These are phyloP conservation scores for Macrotis lagotis DNA, from an alignment of 2,113 vertebrate species.

Conservation along the genomic window DNA sequence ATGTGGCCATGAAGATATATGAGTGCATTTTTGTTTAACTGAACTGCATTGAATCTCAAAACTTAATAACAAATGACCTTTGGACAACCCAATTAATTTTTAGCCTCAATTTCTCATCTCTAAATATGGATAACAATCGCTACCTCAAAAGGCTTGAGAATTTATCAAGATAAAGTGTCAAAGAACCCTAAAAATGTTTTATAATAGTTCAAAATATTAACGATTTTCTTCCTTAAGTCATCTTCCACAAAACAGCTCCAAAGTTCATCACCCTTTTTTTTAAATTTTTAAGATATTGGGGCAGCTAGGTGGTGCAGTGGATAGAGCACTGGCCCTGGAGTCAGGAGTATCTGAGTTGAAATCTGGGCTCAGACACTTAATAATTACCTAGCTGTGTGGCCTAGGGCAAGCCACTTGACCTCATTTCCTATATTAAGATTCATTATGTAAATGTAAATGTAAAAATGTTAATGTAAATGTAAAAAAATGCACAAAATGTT, in stretches of 20 bases:
- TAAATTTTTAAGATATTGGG: background rate
- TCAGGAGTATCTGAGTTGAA: too few relatives aligned
- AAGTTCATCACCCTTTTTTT: background rate
- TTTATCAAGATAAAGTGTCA: background rate
- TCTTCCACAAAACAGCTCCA: background rate
- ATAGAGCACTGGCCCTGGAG: too few relatives aligned
- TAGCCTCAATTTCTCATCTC: background rate
- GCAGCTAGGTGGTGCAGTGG: too few relatives aligned
- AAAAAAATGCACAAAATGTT: background rate
- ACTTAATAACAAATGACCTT: background rate
- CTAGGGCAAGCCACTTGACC: too few relatives aligned
- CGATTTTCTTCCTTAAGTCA: background rate
- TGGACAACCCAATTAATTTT: background rate
- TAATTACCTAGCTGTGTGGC: too few relatives aligned
- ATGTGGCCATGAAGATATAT: background rate
- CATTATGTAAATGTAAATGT: too few relatives aligned
- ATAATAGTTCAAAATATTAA: background rate
- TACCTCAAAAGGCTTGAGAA: background rate
- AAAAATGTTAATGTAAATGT: too few relatives aligned
- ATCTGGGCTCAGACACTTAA: too few relatives aligned
- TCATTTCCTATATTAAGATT: background rate
- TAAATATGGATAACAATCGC: background rate
- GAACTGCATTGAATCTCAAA: background rate
- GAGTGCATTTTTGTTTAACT: background rate
- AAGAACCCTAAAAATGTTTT: background rate